Evolutionary conservation across 2,113 vertebrate species (phyloP).

Genomic region (Nematolebias whitei): DNA sequence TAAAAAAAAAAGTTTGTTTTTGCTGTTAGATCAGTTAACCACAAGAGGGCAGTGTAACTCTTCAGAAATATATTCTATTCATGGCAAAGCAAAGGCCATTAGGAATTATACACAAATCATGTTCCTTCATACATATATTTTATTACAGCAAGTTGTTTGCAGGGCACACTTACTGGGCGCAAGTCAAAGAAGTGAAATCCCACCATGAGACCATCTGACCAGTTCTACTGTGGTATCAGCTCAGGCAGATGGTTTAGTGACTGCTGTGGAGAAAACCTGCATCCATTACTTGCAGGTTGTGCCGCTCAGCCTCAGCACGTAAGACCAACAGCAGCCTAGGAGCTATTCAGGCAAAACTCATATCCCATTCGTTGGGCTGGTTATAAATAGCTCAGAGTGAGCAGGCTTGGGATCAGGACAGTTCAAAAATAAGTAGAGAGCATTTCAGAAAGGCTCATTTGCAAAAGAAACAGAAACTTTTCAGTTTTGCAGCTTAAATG

Average conservation of each 20-base stretch:
- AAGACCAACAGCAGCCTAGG: constrained; percentile 52
- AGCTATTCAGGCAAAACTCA: constrained; percentile 66
- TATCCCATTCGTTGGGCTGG: constrained; percentile 52
- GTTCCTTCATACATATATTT: neutral
- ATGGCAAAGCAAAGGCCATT: neutral
- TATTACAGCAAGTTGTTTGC: neutral
- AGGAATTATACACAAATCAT: neutral
- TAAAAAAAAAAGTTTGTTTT: neutral
- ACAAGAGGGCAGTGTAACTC: constrained; percentile 56
- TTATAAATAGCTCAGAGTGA: constrained; percentile 71
- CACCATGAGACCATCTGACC: constrained; percentile 8
- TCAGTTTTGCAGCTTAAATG: neutral
- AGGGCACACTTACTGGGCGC: neutral
- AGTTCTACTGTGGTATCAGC: neutral
- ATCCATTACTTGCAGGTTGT: constrained; percentile 40
- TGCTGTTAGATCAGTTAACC: constrained; percentile 24
- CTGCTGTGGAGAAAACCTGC: constrained; percentile 35
- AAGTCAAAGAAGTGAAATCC: neutral
- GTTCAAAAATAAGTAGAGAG: constrained; percentile 60
- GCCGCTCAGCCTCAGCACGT: constrained; percentile 35
- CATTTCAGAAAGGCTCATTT: constrained; percentile 30
- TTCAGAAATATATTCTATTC: neutral
- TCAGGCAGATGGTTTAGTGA: constrained; percentile 39
- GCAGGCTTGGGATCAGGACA: constrained; percentile 54
- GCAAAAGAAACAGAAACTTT: neutral